Base-by-base conservation (phyloP, 2,113 vertebrate genomes). In the Mesocricetus auratus region DNA sequence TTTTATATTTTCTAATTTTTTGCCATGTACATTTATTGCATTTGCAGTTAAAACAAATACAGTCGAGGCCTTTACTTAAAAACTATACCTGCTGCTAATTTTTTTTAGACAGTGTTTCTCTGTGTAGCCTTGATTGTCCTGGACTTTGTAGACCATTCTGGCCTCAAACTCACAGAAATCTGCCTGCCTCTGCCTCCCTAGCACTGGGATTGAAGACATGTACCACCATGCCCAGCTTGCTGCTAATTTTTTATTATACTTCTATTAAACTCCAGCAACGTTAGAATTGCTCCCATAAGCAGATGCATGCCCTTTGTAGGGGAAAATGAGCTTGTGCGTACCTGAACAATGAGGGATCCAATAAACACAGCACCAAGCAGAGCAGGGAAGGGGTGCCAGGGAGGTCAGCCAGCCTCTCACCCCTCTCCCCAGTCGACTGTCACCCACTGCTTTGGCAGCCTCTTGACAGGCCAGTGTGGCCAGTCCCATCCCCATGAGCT, bases 1-100 rank as follows among this genome's bases (percentile, higher is more conserved):
- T 95, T 64, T 86, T 71, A 77, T 85, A 71, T 90, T 91, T 86
- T 81, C 24, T 66, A 85, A 88, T 31, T 86, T 90, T 94, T 75
- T 60, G n/a, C 16, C 73, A 33, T 75, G 58, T 50, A n/a, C 7
- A 22, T 74, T 86, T 96, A 78, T 62, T 78, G 64, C 81, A 83
- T 89, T 90, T 94, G 21, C n/a, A 90, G 69, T 62, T 42, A 64
- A 45, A 42, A 53, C 50, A 19, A 68, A 68, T 31, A 77, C 5
- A 91, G 62, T 39, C 77, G 13, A 79, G 50, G 11, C 47, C 86
- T 91, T 90, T 94, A 69, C 94, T 66, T 79, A 87, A 92, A 90
- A 94, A 89, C 60, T 73, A 77, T 86, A 75, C 19, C n/a, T 29
- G 9, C 83, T 94, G 31, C 60, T 36, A 68, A 10, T 53, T 53